Conservation (phyloP, 2,797 vertebrate species). For the Sebastes minor region DNA sequence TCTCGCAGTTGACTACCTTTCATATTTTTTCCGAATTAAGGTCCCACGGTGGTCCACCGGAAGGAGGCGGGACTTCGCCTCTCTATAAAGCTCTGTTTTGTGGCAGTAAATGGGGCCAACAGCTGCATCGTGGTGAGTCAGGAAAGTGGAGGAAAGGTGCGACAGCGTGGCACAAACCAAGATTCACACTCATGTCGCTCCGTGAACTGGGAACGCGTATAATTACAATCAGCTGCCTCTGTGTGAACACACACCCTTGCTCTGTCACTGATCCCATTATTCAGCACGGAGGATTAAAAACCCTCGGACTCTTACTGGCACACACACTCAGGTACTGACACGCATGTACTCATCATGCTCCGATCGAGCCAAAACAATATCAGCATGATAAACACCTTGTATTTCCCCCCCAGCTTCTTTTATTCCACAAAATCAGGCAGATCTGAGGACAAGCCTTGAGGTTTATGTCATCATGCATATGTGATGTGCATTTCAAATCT, state of each 20-base stretch:
- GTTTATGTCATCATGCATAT: constrained; percentile 70
- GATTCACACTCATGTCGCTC: constrained; percentile 17
- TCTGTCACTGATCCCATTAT: constrained; percentile 35
- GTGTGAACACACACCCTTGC: constrained; percentile 23
- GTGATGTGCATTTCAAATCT: constrained; percentile 68
- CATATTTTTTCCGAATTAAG: too few relatives aligned
- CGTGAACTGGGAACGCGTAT: constrained; percentile 18
- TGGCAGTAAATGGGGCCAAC: neutral
- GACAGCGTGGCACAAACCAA: neutral
- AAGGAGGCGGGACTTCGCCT: too few relatives aligned
- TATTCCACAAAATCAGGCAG: constrained; percentile 53
- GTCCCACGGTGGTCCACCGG: too few relatives aligned
- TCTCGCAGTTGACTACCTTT: too few relatives aligned
- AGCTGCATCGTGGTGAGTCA: neutral
- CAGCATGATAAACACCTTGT: constrained; percentile 54
- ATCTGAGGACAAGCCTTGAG: constrained; percentile 70
- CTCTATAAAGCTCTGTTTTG: neutral
- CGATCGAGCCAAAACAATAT: constrained; percentile 35
- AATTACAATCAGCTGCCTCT: constrained; percentile 18
- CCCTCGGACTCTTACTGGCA: neutral
- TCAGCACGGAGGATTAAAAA: constrained; percentile 19
- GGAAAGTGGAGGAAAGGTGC: constrained; percentile 6
- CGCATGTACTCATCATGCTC: constrained; percentile 1
- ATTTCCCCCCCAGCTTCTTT: constrained; percentile 33
- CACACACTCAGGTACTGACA: neutral